Base-by-base conservation (phyloP, 2,113 vertebrate species). In the Nesoenas mayeri region DNA sequence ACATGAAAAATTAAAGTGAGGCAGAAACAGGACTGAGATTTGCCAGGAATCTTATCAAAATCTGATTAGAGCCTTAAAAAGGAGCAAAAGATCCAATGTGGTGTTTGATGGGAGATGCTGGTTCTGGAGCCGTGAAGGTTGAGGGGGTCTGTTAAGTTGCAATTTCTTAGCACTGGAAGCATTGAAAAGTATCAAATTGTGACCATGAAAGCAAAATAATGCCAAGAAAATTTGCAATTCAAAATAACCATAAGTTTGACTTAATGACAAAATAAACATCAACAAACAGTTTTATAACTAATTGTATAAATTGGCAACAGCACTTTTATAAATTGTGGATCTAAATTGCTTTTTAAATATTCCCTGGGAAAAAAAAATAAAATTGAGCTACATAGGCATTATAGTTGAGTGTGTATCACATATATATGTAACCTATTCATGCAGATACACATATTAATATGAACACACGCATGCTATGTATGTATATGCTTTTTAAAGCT, bases 131-230 rank as follows among this genome's bases (percentile, higher is more conserved):
- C 9, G 1, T 26, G 48, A 64, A 48, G 67, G 17, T 31, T 58
- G 67, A 66, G 65, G 21, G 12, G 31, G 38, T 61, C 61, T 91
- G 42, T 95, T 87, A 90, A 73, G 50, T 16, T 90, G 65, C 53
- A 62, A 25, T 10, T 54, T 95, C 79, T 82, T 92, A 85, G 78
- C 54, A 64, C 18, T 54, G 56, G 80, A 87, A 94, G 44, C 19
- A 53, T 74, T 84, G 3, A 26, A 86, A 78, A 78, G n/a, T 71
- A 95, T 38, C 66, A 79, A 58, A 29, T 64, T 86, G 72, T 88
- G 62, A 77, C 89, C 64, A 61, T 20, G 34, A 69, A 93, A 86
- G 91, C 79, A 79, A 95, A 96, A 89, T 61, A 88, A 93, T 17
- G n/a, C 71, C 62, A 91, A 80, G 29, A 65, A 91, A 81, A 91